Percentiles rank a stretch among this genome's conserved stretches.
Evolutionary conservation across 2,888 invertebrate genomes (phyloP).

Genomic region (Zaprionus bogoriensis): DNA sequence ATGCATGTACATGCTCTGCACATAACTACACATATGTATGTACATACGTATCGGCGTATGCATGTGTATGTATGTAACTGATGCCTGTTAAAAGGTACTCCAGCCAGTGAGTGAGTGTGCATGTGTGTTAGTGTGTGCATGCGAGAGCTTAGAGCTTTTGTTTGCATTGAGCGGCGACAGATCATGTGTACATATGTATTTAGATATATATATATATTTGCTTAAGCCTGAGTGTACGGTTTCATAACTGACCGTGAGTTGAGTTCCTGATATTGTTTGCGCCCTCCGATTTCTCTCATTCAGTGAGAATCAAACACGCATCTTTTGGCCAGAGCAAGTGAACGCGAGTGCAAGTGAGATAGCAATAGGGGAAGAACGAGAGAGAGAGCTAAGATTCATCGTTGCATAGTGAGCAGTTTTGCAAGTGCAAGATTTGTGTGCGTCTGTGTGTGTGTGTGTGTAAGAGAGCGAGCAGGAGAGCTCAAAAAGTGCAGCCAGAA

Average conservation of each 20-base stretch:
- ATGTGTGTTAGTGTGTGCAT: constrained; percentile 2
- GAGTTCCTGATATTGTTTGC: constrained; percentile 39
- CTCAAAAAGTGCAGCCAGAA: constrained; percentile 34
- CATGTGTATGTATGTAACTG: constrained; percentile 21
- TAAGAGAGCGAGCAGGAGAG: constrained; percentile 19
- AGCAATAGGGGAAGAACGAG: neutral
- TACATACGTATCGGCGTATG: too few species aligned
- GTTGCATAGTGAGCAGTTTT: constrained; percentile 16
- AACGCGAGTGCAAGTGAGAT: neutral
- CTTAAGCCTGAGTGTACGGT: constrained; percentile 36
- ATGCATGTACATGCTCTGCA: neutral
- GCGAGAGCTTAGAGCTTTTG: constrained; percentile 33
- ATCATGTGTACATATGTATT: constrained; percentile 29
- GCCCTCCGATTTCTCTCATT: constrained; percentile 22
- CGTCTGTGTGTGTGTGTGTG: neutral
- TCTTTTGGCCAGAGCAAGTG: neutral
- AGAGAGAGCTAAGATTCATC: constrained; percentile 3
- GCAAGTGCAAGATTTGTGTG: constrained; percentile 14
- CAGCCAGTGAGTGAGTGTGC: constrained; percentile 8
- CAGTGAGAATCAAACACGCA: constrained; percentile 6
- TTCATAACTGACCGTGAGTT: constrained; percentile 53
- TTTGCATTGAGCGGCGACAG: constrained; percentile 42
- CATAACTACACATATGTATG: constrained; percentile 3
- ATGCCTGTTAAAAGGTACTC: constrained; percentile 42
- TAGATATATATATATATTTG: constrained; percentile 19